phyloP scores from a whole-genome alignment of 2,797 vertebrate genomes.

The Microtus agrestis region DNA sequence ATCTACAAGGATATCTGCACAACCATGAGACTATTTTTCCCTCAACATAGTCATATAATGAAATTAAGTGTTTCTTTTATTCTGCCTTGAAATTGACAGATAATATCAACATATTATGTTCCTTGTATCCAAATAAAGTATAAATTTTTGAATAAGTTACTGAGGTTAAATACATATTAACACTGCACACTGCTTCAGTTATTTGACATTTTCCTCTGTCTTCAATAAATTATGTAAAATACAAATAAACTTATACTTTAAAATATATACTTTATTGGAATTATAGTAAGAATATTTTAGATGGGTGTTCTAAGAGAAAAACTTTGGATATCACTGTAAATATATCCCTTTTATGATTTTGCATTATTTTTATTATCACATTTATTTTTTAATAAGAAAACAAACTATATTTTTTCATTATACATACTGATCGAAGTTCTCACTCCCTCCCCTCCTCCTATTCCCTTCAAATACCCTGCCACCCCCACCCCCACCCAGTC shows the following conservation, averaged over 20 bases:
- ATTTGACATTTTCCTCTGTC: neutral
- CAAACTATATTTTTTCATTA: too few species aligned
- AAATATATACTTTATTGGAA: constrained; percentile 17
- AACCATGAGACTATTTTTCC: neutral
- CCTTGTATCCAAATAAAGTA: neutral
- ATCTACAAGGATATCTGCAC: neutral
- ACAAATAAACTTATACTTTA: neutral
- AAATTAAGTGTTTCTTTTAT: constrained; percentile 45
- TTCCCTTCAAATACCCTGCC: too few species aligned
- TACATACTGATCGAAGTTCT: too few species aligned
- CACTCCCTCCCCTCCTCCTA: too few species aligned
- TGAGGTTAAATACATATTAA: neutral
- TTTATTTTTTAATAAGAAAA: too few species aligned
- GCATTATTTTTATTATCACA: neutral
- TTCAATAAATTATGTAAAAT: constrained; percentile 18
- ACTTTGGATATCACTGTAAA: neutral
- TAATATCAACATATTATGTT: neutral
- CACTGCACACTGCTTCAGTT: constrained; percentile 13
- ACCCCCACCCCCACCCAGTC: too few species aligned
- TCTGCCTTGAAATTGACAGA: neutral
- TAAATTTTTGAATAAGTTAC: constrained; percentile 38
- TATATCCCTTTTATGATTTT: neutral
- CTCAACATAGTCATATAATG: neutral
- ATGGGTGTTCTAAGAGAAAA: neutral
- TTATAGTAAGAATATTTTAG: constrained; percentile 24